Conservation (phyloP, 92 coral and sea anemone genomes). For the Anthopleura xanthogrammica region DNA sequence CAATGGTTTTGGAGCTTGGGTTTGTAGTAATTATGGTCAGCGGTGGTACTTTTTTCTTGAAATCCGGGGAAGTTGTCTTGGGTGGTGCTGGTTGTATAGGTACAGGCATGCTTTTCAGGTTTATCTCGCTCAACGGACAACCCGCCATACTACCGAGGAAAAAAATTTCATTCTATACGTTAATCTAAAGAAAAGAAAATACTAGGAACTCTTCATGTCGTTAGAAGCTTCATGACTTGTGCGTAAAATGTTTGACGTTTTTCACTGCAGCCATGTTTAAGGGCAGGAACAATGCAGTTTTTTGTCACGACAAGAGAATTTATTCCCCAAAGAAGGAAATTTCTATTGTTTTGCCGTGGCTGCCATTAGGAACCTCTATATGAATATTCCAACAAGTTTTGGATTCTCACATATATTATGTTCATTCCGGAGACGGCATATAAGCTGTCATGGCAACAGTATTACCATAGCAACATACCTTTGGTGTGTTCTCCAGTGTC, state of each 20-base stretch:
- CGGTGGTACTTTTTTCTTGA: conserved; percentile 15
- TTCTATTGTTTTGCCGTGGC: too few relatives aligned
- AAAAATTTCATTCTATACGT: not conserved
- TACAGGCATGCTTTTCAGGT: conserved; percentile 24
- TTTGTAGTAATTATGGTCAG: conserved; percentile 12
- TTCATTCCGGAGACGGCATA: not conserved
- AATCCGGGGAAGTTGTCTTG: not conserved
- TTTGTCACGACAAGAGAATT: too few relatives aligned
- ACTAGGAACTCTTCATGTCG: too few relatives aligned
- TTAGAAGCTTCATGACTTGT: too few relatives aligned
- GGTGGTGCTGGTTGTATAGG: conserved; percentile 38
- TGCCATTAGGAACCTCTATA: too few relatives aligned
- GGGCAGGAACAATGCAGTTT: too few relatives aligned
- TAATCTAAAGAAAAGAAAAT: not conserved
- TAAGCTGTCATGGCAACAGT: not conserved
- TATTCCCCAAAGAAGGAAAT: too few relatives aligned
- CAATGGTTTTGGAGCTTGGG: not conserved
- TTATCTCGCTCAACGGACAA: conserved; percentile 85
- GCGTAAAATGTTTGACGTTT: too few relatives aligned
- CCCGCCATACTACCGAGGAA: conserved; percentile 71
- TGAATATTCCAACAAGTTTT: too few relatives aligned
- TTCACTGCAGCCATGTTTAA: too few relatives aligned
- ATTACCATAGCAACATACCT: conserved; percentile 38
- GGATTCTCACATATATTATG: too few relatives aligned
- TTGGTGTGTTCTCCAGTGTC: conserved; percentile 73